Base-by-base conservation (phyloP, 2,888 invertebrate species). In the Petrolisthes cinctipes region DNA sequence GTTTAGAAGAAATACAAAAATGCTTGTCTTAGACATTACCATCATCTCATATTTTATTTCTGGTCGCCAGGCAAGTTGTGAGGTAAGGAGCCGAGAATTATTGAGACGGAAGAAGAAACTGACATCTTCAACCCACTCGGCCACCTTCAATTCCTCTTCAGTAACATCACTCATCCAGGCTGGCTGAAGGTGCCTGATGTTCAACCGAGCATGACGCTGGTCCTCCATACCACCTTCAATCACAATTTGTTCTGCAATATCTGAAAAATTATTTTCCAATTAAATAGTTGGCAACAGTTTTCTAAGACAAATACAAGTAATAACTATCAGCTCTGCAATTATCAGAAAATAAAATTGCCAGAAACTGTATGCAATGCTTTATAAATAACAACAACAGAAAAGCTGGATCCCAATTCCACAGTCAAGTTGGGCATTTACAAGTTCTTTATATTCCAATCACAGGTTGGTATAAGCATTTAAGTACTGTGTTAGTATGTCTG, bases 161-260 rank as follows among this genome's bases (percentile, higher is more conserved):
- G 76, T 23, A 5, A 56, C 82, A 5, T 83, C 84, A n/a, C 57
- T 83, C 53, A 86, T 61, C 83, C 73, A 78, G 9, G 80, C 75
- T 0, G 90, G 90, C 14, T 53, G 73, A 56, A 82, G 73, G 83
- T 90, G 90, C 9, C 79, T 71, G 81, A 90, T 84, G 9, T 87
- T 87, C 75, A 90, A 89, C 80, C 85, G 78, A 20, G 86, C 89
- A 56, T 87, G 76, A 11, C 90, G 80, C n/a, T 85, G 89, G 71
- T 90, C 90, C 23, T 90, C 89, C 51, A 90, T 51, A 17, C 90
- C 90, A n/a, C 89, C 90, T 17, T 89, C 86, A 4, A 90, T 51
- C 11, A 85, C 76, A 23, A 89, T 71, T 66, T 90, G 89, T n/a
- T 89, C 86, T 2, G 89, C 89, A 53, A 89, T 86, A 37, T 85